Conservation (phyloP, 2,797 vertebrate species). For the Ambastaia sidthimunki region DNA sequence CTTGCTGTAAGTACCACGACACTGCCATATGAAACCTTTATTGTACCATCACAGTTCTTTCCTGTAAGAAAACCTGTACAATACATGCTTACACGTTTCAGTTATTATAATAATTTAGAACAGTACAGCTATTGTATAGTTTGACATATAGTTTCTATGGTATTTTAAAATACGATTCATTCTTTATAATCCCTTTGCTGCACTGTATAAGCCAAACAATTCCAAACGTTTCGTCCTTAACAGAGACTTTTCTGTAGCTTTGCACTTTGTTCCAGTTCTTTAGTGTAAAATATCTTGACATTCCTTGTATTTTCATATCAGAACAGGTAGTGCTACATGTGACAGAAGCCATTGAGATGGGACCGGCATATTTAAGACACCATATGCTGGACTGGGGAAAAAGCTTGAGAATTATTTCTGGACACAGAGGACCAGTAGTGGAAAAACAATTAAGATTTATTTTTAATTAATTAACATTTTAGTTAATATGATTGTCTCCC, state of each 20-base stretch:
- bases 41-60: no score
- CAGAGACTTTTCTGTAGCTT: conserved; percentile 22
- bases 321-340: conserved; percentile 54
- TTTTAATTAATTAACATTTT: conserved; percentile 79
- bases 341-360: conserved; percentile 49
- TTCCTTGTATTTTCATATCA: conserved; percentile 20
- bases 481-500: conserved; percentile 86
- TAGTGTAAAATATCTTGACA: conserved; percentile 21
- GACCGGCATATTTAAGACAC: conserved; percentile 63
- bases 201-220: not conserved
- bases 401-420: conserved; percentile 76
- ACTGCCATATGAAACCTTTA: no score
- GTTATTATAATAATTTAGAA: not conserved
- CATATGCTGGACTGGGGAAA: conserved; percentile 46
- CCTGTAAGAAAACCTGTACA: no score
- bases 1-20: no score
- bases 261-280: conserved; percentile 52
- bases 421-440: conserved; percentile 78
- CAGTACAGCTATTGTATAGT: not conserved
- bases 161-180: not conserved
- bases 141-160: not conserved
- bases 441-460: conserved; percentile 87
- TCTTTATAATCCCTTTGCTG: not conserved
- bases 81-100: not conserved
- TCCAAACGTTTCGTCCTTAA: not conserved